Evolutionary conservation across 64 coral and sea anemone species (phyloP), one percentile per base, ranked within the genome.

Genomic region (Cladopsammia gracilis): DNA sequence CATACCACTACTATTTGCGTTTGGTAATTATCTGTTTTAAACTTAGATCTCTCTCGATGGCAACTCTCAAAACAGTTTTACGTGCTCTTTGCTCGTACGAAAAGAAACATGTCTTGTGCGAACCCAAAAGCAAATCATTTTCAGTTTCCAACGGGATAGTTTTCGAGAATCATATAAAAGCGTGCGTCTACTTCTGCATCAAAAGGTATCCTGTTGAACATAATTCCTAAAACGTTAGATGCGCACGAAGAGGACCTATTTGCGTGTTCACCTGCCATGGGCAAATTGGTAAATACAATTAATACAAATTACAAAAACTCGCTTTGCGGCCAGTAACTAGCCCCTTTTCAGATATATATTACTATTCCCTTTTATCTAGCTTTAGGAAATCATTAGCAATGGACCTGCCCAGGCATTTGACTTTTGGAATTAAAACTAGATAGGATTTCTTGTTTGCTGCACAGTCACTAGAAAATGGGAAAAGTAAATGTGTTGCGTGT

Each of bases 341-440:
- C 61, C 61, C 71, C 48, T 74, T 74, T 74, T 74, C 44, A 75
- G 72, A 75, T 7, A 75, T 75, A 75, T 20, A 49, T 75, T 75
- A 75, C 72, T 75, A 75, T 75, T 75, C 18, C 72, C 72, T 75
- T 75, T 75, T 75, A 75, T 75, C 72, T 75, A 75, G 72, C 72
- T 75, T 75, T 75, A 75, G 45, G 72, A 75, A 75, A 75, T 75
- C 72, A 75, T 75, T 75, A 75, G 72, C 72, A 75, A 75, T 75
- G 72, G 45, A 75, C 11, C 72, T 75, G 72, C 15, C 3, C 72
- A 49, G 72, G 72, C 72, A 49, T 75, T 75, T 48, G 72, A 75
- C 10, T 75, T 75, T 75, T 75, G 72, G 46, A 75, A 45, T 43
- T 75, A 75, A 75, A 75, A 64, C 53, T 56, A 3, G 53, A 56